Conservation (phyloP, 2,113 vertebrate genomes). For the Micronisus gabar region DNA sequence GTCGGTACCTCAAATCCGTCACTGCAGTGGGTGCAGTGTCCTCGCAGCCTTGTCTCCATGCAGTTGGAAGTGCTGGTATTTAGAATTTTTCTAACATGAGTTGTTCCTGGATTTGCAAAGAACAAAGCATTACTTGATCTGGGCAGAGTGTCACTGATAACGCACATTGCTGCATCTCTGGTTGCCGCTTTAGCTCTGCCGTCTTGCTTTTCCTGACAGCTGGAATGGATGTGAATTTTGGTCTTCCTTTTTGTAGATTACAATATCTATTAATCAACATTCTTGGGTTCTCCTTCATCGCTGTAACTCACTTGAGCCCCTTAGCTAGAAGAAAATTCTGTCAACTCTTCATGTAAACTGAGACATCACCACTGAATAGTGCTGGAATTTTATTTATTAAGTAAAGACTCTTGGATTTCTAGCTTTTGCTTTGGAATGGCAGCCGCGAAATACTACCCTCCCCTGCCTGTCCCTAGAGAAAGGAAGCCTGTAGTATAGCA, state of each 20-base stretch:
- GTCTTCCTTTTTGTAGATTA: background rate
- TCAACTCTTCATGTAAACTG: conserved; percentile 51
- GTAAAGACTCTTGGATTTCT: conserved; percentile 53
- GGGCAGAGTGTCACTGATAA: background rate
- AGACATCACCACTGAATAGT: background rate
- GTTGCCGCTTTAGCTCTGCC: background rate
- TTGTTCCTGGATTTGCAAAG: background rate
- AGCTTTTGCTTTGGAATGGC: conserved; percentile 41
- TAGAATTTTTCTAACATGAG: background rate
- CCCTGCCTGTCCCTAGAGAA: conserved; percentile 29
- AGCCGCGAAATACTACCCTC: conserved; percentile 63
- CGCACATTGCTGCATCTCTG: accelerated
- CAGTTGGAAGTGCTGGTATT: background rate
- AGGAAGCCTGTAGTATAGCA: conserved; percentile 34
- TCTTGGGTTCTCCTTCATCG: conserved; percentile 45
- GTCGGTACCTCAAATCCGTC: background rate
- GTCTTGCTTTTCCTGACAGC: background rate
- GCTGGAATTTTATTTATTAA: conserved; percentile 54
- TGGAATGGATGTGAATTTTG: background rate
- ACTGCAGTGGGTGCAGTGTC: background rate
- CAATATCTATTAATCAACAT: conserved; percentile 28
- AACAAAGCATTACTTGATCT: background rate
- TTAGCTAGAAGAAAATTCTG: conserved; percentile 40
- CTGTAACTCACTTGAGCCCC: background rate
- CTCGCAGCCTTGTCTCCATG: accelerated